Evolutionary conservation across 2,888 invertebrate species (phyloP).

Genomic region (Drosophila mercatorum): DNA sequence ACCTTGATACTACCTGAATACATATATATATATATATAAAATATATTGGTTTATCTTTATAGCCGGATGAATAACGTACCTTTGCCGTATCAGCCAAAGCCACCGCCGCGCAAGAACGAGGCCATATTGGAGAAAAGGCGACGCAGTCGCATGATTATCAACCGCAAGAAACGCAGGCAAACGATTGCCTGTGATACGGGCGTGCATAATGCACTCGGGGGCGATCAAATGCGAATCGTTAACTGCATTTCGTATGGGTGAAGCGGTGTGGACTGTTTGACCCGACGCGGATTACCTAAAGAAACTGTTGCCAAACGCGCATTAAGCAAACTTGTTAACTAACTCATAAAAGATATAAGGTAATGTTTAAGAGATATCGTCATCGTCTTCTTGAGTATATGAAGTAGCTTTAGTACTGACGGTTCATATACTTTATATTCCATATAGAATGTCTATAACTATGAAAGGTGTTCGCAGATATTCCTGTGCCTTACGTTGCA

Average conservation of each 20-base stretch:
- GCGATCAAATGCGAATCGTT: not conserved
- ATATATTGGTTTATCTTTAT: slow-evolving; percentile 1
- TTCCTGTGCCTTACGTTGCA: not conserved
- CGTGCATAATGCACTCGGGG: not conserved
- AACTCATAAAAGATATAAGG: not conserved
- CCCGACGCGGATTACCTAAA: not conserved
- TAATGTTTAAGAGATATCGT: not conserved
- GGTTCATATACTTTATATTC: not conserved
- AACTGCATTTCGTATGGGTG: not conserved
- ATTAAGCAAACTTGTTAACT: not conserved
- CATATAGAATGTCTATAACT: not conserved
- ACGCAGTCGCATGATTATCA: slow-evolving; percentile 5
- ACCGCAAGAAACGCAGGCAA: slow-evolving; percentile 24
- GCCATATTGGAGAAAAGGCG: not conserved
- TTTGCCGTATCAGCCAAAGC: slow-evolving; percentile 45
- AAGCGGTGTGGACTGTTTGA: too few species aligned
- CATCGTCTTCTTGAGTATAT: not conserved
- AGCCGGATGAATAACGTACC: slow-evolving; percentile 24
- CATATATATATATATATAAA: not conserved
- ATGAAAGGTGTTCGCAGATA: not conserved
- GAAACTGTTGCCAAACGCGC: not conserved
- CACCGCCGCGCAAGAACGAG: slow-evolving; percentile 37
- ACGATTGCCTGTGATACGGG: not conserved
- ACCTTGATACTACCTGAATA: not conserved
- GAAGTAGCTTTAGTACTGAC: not conserved